Conservation (phyloP, 2,888 invertebrate genomes). For the Ommatoiulus sabulosus region DNA sequence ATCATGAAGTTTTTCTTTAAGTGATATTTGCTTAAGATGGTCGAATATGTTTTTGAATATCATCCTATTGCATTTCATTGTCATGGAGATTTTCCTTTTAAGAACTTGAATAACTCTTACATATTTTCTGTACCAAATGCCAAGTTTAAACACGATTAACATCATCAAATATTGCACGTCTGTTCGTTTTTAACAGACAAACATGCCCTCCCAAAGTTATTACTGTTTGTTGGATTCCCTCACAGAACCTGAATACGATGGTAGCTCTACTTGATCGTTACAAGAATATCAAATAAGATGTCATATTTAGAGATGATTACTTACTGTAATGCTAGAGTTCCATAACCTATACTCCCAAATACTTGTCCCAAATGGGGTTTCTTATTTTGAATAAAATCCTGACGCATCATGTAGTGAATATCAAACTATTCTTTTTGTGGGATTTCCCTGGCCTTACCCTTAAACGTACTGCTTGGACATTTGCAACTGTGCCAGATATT, state of each 20-base stretch:
- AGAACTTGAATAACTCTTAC: no score
- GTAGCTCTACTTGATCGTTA: background rate
- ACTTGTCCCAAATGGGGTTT: background rate
- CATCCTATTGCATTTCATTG: no score
- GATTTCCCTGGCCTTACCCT: conserved; percentile 43
- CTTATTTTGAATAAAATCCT: background rate
- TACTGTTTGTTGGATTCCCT: background rate
- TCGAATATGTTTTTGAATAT: background rate
- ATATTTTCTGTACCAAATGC: background rate
- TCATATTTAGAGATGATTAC: background rate
- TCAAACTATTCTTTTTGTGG: background rate
- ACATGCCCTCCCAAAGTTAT: background rate
- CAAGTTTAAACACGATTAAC: background rate
- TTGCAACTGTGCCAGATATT: background rate
- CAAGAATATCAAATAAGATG: background rate
- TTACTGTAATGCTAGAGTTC: background rate
- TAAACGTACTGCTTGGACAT: background rate
- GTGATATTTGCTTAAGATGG: background rate
- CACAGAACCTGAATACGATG: background rate
- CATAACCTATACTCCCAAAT: background rate
- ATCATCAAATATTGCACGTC: background rate
- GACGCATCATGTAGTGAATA: background rate
- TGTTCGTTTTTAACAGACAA: background rate
- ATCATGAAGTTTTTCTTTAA: no score
- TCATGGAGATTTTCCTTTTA: no score